Conservation (phyloP, 2,113 vertebrate genomes). For the Spilogale gracilis region DNA sequence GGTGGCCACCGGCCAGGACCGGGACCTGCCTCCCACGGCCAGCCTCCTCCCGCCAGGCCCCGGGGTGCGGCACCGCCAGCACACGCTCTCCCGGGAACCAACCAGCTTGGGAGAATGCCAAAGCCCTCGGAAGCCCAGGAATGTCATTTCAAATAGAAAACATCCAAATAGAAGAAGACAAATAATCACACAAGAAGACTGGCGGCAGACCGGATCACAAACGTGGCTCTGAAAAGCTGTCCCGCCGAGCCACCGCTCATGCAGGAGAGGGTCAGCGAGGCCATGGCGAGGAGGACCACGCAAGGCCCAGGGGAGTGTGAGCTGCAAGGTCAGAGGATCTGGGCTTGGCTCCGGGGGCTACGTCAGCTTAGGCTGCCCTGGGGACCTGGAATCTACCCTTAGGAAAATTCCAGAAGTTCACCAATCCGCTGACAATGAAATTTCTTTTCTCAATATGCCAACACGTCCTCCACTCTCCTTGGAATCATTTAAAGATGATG, state of each 20-base stretch:
- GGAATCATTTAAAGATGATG: background rate
- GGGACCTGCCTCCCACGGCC: fast-evolving
- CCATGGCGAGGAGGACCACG: background rate
- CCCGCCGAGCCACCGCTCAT: fast-evolving
- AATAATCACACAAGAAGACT: fast-evolving
- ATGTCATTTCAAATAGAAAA: background rate
- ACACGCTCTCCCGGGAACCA: fast-evolving
- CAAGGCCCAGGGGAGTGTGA: fast-evolving
- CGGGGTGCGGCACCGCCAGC: fast-evolving
- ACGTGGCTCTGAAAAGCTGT: fast-evolving
- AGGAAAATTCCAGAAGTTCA: background rate
- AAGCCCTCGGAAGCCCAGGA: background rate
- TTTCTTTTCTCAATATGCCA: background rate
- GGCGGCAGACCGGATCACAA: background rate
- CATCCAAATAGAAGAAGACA: fast-evolving
- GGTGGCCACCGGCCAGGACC: background rate
- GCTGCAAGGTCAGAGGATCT: fast-evolving
- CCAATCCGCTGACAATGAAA: fast-evolving
- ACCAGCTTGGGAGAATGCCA: fast-evolving
- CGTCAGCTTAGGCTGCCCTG: background rate
- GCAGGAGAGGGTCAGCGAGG: fast-evolving
- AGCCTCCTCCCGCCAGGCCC: fast-evolving
- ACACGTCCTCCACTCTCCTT: background rate
- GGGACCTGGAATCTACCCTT: background rate
- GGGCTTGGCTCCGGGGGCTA: background rate